Conservation (phyloP, 2,888 invertebrate species). For the Unio pictorum region DNA sequence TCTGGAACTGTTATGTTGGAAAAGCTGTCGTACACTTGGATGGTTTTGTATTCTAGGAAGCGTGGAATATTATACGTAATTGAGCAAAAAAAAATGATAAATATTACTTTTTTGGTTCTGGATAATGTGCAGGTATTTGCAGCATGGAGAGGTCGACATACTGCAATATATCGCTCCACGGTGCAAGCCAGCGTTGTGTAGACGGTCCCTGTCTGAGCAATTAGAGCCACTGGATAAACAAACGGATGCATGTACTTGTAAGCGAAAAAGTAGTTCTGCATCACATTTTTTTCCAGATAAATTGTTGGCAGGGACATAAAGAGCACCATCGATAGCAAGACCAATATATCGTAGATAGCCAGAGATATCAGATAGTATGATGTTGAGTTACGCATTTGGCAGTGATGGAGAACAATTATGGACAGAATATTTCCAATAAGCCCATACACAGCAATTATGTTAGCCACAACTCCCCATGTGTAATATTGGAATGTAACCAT, state of each 20-base stretch:
- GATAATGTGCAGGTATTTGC: constrained; percentile 92
- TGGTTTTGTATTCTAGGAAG: constrained; percentile 71
- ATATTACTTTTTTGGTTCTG: constrained; percentile 86
- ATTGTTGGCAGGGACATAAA: constrained; percentile 62
- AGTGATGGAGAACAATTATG: constrained; percentile 70
- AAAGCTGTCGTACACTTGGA: constrained; percentile 17
- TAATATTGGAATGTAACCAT: constrained; percentile 75
- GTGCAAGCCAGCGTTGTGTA: constrained; percentile 82
- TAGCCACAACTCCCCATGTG: constrained; percentile 88
- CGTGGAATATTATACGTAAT: constrained; percentile 87
- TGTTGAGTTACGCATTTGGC: constrained; percentile 96
- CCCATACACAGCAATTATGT: constrained; percentile 87
- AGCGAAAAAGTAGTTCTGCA: constrained; percentile 81
- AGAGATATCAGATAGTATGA: constrained; percentile 94
- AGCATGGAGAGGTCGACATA: constrained; percentile 83
- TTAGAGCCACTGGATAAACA: constrained; percentile 84
- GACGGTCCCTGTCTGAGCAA: constrained; percentile 93
- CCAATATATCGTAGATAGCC: constrained; percentile 92
- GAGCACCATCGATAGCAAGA: constrained; percentile 78
- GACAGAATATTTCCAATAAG: constrained; percentile 66
- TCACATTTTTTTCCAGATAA: constrained; percentile 78
- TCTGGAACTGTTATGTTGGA: constrained; percentile 43
- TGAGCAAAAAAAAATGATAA: constrained; percentile 86
- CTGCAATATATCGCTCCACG: constrained; percentile 92
- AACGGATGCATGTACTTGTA: constrained; percentile 86